Base-by-base conservation (phyloP, 2,113 vertebrate species). In the Antigone vipio region DNA sequence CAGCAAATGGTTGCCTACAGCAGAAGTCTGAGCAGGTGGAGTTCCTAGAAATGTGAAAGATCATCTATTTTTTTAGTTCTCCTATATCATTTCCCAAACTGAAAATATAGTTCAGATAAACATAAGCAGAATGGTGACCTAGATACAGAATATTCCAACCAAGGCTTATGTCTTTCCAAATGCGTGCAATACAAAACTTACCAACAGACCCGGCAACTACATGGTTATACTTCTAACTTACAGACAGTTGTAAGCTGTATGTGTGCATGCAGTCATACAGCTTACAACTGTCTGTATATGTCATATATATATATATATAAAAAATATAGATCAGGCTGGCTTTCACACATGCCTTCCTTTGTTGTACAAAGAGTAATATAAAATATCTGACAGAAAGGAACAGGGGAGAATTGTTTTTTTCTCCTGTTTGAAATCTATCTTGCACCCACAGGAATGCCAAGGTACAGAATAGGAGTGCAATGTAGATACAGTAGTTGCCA, bases 141-240 rank as follows among this genome's bases (percentile, higher is more conserved):
- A 4, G 1, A 38, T 1, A 5, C 6, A 92, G 17, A 49, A 10
- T 50, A 42, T 56, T 69, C 56, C 21, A 91, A 0, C 5, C 2
- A 15, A 86, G 18, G 27, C 40, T 49, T 76, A 44, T 52, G 78
- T 75, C 15, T 71, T 95, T 85, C 16, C 30, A 64, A 52, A 79
- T 45, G 5, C 11, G 14, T 34, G 40, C 34, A 64, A 68, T 40
- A 73, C 44, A 88, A 59, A 85, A 55, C 5, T 74, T 82, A 79
- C 12, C 27, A 85, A 64, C 18, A 83, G 23, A 72, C 11, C 15
- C 34, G 68, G 62, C 17, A 79, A 56, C 44, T 73, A 59, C 12
- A 34, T 24, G 32, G 35, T 60, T 75, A 29, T 63, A 74, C 40
- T 88, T 67, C 49, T 72, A 75, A 85, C 26, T 64, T 86, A 63